phyloP scores from a whole-genome alignment of 1,140 invertebrate species.

The Phymastichus coffea region DNA sequence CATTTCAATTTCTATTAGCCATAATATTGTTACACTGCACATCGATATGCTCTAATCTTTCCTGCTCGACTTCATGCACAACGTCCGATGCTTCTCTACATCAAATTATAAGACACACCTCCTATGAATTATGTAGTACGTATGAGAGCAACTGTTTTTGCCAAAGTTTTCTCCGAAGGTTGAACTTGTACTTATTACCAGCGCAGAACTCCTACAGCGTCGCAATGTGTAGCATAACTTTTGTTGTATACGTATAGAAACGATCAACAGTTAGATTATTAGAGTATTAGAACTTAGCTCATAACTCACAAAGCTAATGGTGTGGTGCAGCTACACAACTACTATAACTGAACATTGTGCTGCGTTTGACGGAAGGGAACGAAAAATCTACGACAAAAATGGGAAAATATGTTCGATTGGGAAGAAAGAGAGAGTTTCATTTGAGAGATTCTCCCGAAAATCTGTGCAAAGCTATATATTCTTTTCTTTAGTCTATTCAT shows the following conservation, averaged over 20 bases:
- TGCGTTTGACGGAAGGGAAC: slow-evolving; percentile 43
- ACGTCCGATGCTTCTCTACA: too few relatives aligned
- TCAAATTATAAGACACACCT: too few relatives aligned
- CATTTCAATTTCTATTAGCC: background rate
- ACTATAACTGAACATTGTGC: slow-evolving; percentile 33
- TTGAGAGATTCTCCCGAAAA: background rate
- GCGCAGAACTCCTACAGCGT: too few relatives aligned
- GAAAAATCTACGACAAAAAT: slow-evolving; percentile 22
- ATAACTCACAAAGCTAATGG: slow-evolving; percentile 55
- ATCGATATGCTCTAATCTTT: background rate
- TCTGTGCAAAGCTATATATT: slow-evolving; percentile 6
- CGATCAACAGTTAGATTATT: slow-evolving; percentile 55
- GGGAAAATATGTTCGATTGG: slow-evolving; percentile 2
- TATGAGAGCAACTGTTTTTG: too few relatives aligned
- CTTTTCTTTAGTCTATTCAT: too few relatives aligned
- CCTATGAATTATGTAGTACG: too few relatives aligned
- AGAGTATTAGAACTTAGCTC: slow-evolving; percentile 55
- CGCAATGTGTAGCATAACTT: too few relatives aligned
- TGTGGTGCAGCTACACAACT: slow-evolving; percentile 32
- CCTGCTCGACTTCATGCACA: background rate
- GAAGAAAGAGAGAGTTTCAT: background rate
- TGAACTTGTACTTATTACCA: too few relatives aligned
- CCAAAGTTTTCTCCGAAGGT: too few relatives aligned
- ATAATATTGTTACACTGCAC: slow-evolving; percentile 1
- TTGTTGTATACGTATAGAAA: slow-evolving; percentile 26